These are phyloP conservation scores for Ammodytes dubius DNA, from an alignment of 2,113 vertebrate species.

Conservation along the genomic window DNA sequence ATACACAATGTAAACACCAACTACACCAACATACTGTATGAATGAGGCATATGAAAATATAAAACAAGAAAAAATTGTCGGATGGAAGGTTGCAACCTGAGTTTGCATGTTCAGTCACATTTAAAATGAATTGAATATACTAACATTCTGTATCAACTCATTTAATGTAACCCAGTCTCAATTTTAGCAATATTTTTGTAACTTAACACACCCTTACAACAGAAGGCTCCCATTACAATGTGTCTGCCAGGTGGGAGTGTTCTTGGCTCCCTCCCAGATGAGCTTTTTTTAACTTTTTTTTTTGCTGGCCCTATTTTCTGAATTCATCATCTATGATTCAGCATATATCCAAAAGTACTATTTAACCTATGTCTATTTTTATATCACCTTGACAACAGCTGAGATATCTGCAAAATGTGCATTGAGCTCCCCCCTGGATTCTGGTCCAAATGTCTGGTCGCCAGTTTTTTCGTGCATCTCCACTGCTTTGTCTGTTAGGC, in stretches of 20 bases:
- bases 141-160: background rate
- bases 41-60: background rate
- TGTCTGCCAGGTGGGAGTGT: background rate
- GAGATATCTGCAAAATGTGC: slow-evolving; percentile 91
- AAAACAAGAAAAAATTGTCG: background rate
- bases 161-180: background rate
- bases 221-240: background rate
- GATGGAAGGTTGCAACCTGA: background rate
- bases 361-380: background rate
- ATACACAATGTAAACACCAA: slow-evolving; percentile 5
- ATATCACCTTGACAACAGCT: slow-evolving; percentile 91
- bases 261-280: background rate
- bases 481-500: slow-evolving; percentile 85
- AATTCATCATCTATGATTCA: background rate
- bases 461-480: slow-evolving; percentile 92
- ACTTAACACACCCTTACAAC: background rate
- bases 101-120: background rate
- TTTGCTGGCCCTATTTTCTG: background rate
- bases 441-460: slow-evolving; percentile 88
- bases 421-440: slow-evolving; percentile 88
- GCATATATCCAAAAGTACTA: background rate
- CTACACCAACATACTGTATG: background rate
- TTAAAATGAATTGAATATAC: background rate
- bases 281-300: background rate
- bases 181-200: background rate